A percentile compares a stretch with the other conserved stretches of the same genome.
phyloP scores from a whole-genome alignment of 2,888 invertebrate species.

The Agrochola macilenta region DNA sequence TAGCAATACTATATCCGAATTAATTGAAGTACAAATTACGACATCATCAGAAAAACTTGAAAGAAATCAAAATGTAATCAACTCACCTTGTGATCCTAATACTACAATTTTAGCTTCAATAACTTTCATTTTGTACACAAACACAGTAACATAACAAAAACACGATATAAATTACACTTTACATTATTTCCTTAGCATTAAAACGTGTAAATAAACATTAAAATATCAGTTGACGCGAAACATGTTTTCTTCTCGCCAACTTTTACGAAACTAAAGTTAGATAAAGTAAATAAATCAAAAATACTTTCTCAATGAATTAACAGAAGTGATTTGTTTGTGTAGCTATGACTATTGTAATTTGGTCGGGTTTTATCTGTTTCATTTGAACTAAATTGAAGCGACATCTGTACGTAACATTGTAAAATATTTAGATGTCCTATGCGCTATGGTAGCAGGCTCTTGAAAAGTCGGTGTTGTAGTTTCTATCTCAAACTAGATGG shows the following conservation, averaged over 20 bases:
- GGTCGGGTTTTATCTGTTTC: constrained; percentile 18
- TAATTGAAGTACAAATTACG: constrained; percentile 49
- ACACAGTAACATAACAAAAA: constrained; percentile 51
- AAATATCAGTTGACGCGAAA: constrained; percentile 39
- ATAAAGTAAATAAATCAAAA: constrained; percentile 35
- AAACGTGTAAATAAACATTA: constrained; percentile 55
- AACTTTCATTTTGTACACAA: constrained; percentile 91
- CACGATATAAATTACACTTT: constrained; percentile 53
- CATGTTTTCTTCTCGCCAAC: constrained; percentile 33
- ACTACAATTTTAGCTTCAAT: constrained; percentile 96
- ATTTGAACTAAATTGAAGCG: constrained; percentile 4
- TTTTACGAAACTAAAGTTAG: constrained; percentile 33
- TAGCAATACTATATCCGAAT: constrained; percentile 27
- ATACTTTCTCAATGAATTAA: constrained; percentile 31
- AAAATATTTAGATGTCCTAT: not conserved
- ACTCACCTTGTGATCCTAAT: constrained; percentile 94
- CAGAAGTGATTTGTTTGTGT: constrained; percentile 25
- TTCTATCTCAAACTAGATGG: not conserved
- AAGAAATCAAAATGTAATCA: constrained; percentile 30
- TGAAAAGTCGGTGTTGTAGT: not conserved
- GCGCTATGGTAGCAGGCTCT: not conserved
- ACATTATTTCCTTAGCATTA: constrained; percentile 61
- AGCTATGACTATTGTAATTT: constrained; percentile 27
- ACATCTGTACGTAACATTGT: constrained; percentile 24
- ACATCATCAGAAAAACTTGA: constrained; percentile 52